Conservation (phyloP, 2,888 invertebrate genomes). For the Aphrophora alni region DNA sequence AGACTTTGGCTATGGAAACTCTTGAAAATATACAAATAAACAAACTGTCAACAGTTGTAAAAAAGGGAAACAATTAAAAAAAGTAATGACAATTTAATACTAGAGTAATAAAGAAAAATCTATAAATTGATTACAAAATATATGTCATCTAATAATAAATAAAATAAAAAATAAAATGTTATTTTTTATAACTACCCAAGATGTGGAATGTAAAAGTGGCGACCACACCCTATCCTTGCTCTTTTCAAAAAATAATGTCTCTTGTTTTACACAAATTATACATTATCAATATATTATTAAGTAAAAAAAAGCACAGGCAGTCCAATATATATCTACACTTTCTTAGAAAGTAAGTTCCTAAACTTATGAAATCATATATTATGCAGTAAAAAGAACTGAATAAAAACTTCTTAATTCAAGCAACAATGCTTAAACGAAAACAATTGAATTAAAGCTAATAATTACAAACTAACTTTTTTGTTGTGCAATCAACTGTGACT, state of each 20-base stretch:
- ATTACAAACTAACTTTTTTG: not conserved
- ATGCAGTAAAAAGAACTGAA: not conserved
- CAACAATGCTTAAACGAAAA: not conserved
- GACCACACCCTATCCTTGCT: slow-evolving; percentile 31
- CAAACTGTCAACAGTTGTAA: not conserved
- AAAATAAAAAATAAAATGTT: slow-evolving; percentile 24
- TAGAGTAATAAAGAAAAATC: slow-evolving; percentile 4
- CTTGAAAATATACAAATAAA: slow-evolving; percentile 28
- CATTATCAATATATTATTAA: not conserved
- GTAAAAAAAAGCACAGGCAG: slow-evolving; percentile 35
- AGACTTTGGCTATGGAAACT: slow-evolving; percentile 38
- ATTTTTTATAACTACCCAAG: not conserved
- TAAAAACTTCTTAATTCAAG: not conserved
- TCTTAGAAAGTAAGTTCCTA: slow-evolving; percentile 33
- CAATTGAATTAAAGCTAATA: not conserved
- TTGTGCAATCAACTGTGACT: slow-evolving; percentile 19
- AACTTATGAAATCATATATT: slow-evolving; percentile 23
- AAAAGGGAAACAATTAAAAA: slow-evolving; percentile 25
- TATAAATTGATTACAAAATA: slow-evolving; percentile 34
- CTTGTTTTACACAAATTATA: slow-evolving; percentile 38
- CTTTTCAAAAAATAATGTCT: slow-evolving; percentile 33
- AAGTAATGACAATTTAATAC: slow-evolving; percentile 17
- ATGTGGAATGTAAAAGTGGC: slow-evolving; percentile 35
- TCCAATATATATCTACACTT: slow-evolving; percentile 34
- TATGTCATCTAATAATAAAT: slow-evolving; percentile 21